Evolutionary conservation across 2,888 invertebrate species (phyloP).

Genomic region (Lumbricus terrestris): DNA sequence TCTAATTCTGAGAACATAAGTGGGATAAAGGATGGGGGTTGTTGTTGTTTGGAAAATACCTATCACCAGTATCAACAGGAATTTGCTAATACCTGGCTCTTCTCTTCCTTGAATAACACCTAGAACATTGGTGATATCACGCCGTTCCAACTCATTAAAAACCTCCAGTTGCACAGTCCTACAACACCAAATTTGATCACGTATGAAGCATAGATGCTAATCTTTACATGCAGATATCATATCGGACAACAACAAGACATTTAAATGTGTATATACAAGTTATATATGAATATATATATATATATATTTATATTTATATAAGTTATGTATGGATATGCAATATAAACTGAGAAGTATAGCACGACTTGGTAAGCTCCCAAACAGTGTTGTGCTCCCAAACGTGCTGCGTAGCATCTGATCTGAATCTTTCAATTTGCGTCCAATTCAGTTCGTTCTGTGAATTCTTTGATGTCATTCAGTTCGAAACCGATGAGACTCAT

Average conservation of each 20-base stretch:
- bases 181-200: neutral
- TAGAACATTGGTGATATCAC: conserved; percentile 42
- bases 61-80: neutral
- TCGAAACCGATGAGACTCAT: no score
- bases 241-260: neutral
- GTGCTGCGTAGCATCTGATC: no score
- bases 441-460: no score
- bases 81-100: conserved; percentile 40
- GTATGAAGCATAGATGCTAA: neutral
- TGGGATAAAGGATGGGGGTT: neutral
- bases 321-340: neutral
- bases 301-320: no score
- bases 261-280: no score
- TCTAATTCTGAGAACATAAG: neutral
- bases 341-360: neutral
- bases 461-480: no score
- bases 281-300: no score
- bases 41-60: neutral
- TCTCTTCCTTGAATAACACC: conserved; percentile 42
- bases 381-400: neutral
- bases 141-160: conserved; percentile 33
- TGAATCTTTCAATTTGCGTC: no score
- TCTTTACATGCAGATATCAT: neutral
- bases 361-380: neutral
- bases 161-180: conserved; percentile 37